Base-by-base conservation (phyloP, 2,797 vertebrate genomes). In the Momotus momota region DNA sequence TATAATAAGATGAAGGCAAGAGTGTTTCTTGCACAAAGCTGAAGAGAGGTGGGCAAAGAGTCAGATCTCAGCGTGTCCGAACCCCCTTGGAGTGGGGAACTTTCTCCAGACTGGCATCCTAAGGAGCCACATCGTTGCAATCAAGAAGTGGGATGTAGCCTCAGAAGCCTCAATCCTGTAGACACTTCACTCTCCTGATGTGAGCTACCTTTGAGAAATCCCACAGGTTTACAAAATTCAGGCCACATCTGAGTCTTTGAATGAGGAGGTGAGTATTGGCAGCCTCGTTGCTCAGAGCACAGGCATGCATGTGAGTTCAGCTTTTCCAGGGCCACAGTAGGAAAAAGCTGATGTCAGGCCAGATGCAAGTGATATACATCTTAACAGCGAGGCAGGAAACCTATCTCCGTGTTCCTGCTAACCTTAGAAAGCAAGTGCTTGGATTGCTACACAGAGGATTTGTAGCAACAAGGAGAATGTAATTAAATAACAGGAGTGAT, bases 401-500 rank as follows among this genome's bases (percentile, higher is more conserved):
- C 0, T 29, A n/a, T 48, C 66, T 62, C 43, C 1, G 0, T 83
- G 79, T 9, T 95, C 78, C 84, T 94, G 41, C 57, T 94, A 96
- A 96, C 93, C 86, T 96, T 96, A 96, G 93, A 95, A 96, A 96
- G 96, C 93, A 65, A 94, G 88, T 20, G 6, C 74, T 90, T 80
- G 86, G 88, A 90, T 95, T 96, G 86, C 93, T 67, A 84, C 94
- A 96, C 57, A 29, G 66, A 95, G 77, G 93, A 95, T 96, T 93
- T 95, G 96, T 83, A 95, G 61, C 81, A 94, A 96, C 88, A 95
- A 91, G 93, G 92, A 90, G 90, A 88, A 88, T 33, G 78, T 73
- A 93, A 94, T 96, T 97, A 96, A 96, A 87, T 90, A 94, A 88
- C 38, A 91, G 35, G 64, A 71, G 84, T 97, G 95, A 96, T 93